Evolutionary conservation across 2,797 vertebrate species (phyloP), one percentile per base, ranked within the genome.

Genomic region (Sebastes itinus): DNA sequence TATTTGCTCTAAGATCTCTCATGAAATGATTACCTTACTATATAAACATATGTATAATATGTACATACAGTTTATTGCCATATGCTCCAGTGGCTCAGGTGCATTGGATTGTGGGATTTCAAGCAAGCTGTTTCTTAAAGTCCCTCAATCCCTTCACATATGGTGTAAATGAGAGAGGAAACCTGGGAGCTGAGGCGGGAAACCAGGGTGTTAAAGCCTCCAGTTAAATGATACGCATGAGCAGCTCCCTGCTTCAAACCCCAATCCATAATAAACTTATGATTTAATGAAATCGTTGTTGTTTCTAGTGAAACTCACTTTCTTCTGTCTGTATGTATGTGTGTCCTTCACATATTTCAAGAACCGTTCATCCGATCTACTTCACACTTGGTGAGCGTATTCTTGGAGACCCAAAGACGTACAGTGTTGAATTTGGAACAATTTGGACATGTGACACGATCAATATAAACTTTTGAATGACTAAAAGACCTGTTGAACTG

Each of bases 141-240:
- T 78, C 85, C 75, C 84, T 55, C 4, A 82, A 56, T 32, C 75
- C 73, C 74, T 77, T 82, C 72, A 73, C 92, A 91, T 92, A 91
- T 92, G 90, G 81, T 76, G 61, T 33, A 30, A 72, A 86, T 62
- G 32, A 77, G 55, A 63, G 46, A 52, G 78, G 52, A 72, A 75
- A 77, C 58, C 75, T 71, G 49, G 14, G 38, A 78, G 72, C 4
- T 27, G 28, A 77, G 67, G 33, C 55, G n/a, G n/a, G 52, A 72
- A 72, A 61, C 52, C 52, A 38, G 46, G 61, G 4, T 58, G 30
- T 32, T 20, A 70, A 49, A 33, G 23, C 11, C 28, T 64, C 27
- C 8, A 35, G 30, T 81, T 2, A 20, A 7, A 66, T 22, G 28
- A 76, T 4, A 49, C 1, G 22, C 33, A 56, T 35, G 32, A 72